phyloP scores from a whole-genome alignment of 2,797 vertebrate genomes.

The Glyptemys insculpta region DNA sequence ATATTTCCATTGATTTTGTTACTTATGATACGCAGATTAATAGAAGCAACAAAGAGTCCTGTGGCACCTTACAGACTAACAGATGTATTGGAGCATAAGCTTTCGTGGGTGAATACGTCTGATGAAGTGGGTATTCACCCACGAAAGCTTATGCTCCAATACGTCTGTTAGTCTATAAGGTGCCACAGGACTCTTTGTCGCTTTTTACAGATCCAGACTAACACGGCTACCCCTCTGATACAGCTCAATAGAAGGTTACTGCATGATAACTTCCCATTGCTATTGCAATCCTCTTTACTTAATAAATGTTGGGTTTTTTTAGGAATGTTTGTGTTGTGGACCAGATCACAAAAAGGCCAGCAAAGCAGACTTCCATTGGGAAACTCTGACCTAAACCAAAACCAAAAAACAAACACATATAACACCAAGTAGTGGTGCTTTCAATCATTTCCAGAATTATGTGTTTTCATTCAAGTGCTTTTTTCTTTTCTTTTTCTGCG shows the following conservation, averaged over 20 bases:
- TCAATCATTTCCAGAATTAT: not conserved
- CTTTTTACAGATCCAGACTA: too few species aligned
- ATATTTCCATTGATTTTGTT: constrained; percentile 73
- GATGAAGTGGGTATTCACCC: too few species aligned
- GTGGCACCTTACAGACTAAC: too few species aligned
- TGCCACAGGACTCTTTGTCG: too few species aligned
- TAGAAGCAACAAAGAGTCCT: constrained; percentile 25
- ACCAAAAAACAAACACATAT: not conserved
- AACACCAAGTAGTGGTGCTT: not conserved
- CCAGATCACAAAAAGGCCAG: not conserved
- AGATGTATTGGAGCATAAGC: too few species aligned
- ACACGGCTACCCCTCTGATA: too few species aligned
- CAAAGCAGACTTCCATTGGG: constrained; percentile 15
- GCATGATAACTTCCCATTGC: constrained; percentile 68
- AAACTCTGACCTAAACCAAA: not conserved
- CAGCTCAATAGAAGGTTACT: constrained; percentile 74
- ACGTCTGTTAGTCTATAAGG: too few species aligned
- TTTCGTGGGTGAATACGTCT: too few species aligned
- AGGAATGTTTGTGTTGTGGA: constrained; percentile 54
- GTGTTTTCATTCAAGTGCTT: constrained; percentile 20
- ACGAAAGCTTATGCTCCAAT: too few species aligned
- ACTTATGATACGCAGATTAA: constrained; percentile 72
- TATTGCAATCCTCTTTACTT: constrained; percentile 69
- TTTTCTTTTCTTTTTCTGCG: not conserved
- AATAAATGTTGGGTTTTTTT: constrained; percentile 63